These are phyloP conservation scores for Talpa occidentalis DNA, from an alignment of 2,113 vertebrate genomes.

Conservation along the genomic window DNA sequence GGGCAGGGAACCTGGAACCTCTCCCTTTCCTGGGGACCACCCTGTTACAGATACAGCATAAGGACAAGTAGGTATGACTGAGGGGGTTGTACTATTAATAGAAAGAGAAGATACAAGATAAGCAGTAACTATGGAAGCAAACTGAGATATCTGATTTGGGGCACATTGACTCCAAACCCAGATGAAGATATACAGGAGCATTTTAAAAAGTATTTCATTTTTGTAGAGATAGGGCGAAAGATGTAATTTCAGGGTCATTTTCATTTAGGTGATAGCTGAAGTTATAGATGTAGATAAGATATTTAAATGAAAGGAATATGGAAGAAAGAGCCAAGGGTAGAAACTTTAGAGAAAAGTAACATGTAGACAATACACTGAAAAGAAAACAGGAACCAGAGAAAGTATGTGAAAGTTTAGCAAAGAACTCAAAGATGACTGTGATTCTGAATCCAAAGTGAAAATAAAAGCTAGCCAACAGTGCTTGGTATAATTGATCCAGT, in stretches of 20 bases:
- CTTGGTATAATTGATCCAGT: neutral
- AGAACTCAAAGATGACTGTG: neutral
- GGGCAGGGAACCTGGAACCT: too few species aligned
- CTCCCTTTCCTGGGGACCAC: too few species aligned
- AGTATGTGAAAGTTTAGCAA: neutral
- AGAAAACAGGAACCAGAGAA: neutral
- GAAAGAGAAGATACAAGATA: neutral
- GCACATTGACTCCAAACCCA: neutral
- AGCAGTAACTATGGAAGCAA: neutral
- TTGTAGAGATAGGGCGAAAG: neutral
- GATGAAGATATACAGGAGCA: neutral
- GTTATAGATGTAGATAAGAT: neutral
- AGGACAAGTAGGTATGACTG: neutral
- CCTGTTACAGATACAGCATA: too few species aligned
- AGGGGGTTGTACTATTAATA: neutral
- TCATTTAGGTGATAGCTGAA: neutral
- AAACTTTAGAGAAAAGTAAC: neutral
- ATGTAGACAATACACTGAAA: neutral
- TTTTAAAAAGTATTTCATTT: slow-evolving; percentile 20
- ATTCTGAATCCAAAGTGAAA: neutral
- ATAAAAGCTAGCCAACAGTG: neutral
- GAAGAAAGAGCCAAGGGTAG: neutral
- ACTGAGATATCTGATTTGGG: neutral
- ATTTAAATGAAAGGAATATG: slow-evolving; percentile 17
- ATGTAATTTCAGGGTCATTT: neutral